Percentiles rank a stretch among this genome's conserved stretches.
phyloP scores from a whole-genome alignment of 2,113 vertebrate genomes.

The Uria aalge region DNA sequence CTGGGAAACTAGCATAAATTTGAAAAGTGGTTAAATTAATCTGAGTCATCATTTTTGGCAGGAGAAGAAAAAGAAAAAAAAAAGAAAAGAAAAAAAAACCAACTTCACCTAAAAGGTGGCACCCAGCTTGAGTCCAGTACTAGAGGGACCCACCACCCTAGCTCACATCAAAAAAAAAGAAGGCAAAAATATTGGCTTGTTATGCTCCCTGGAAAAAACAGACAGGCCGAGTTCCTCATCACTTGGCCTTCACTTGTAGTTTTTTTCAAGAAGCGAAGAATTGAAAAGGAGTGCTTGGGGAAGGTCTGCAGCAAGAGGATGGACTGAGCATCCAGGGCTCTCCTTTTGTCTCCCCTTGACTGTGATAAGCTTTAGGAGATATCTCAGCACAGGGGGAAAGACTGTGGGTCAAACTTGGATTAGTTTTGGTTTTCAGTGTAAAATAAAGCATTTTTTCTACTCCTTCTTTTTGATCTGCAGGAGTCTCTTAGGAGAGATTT shows the following conservation, averaged over 20 bases:
- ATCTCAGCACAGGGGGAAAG: not conserved
- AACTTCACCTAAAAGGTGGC: not conserved
- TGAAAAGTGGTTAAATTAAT: not conserved
- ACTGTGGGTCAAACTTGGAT: too few species aligned
- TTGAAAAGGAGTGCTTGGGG: fast-evolving
- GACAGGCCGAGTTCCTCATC: not conserved
- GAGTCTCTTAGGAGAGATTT: not conserved
- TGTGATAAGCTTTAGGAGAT: not conserved
- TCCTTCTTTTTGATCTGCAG: not conserved
- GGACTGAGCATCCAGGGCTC: fast-evolving
- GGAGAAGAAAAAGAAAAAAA: not conserved
- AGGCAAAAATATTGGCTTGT: not conserved
- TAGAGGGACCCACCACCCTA: not conserved
- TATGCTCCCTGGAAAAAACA: not conserved
- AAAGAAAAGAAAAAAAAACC: not conserved
- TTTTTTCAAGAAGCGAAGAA: not conserved
- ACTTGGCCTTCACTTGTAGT: fast-evolving
- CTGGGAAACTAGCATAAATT: fast-evolving
- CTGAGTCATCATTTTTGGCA: not conserved
- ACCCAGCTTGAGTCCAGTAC: not conserved
- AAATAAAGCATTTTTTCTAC: not conserved
- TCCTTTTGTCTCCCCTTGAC: not conserved
- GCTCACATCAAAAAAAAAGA: not conserved
- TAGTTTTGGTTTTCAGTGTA: fast-evolving
- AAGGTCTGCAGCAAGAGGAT: not conserved